A percentile compares a stretch with the other conserved stretches of the same genome.
Conservation (phyloP, 2,888 invertebrate species). For the Megastigmus dorsalis region DNA sequence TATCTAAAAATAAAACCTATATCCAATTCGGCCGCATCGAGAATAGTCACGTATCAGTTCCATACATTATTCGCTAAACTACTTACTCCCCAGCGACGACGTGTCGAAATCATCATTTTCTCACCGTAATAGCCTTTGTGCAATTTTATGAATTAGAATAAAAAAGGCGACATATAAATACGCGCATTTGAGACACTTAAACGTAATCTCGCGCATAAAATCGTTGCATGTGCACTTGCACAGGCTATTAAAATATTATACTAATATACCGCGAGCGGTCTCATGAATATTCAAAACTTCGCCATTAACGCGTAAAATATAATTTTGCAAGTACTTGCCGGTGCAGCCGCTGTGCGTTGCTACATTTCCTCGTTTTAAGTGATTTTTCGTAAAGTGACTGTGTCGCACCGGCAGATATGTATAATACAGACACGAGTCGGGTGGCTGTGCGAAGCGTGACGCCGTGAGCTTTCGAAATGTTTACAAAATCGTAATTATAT, state of each 20-base stretch:
- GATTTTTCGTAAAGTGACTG: constrained; percentile 13
- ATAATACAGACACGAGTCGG: too few relatives aligned
- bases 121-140: constrained; percentile 4
- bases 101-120: constrained; percentile 1
- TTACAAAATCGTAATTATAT: too few relatives aligned
- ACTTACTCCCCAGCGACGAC: constrained; percentile 2
- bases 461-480: too few relatives aligned
- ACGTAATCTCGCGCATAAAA: background rate
- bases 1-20: background rate
- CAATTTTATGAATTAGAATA: constrained; percentile 10
- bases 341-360: background rate
- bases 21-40: background rate
- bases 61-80: background rate
- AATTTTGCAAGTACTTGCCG: constrained; percentile 32
- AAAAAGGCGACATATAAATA: background rate
- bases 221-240: background rate
- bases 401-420: background rate
- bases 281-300: constrained; percentile 38
- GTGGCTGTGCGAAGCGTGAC: background rate
- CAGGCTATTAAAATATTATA: background rate
- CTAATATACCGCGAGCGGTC: background rate
- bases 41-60: background rate
- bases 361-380: constrained; percentile 3
- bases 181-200: constrained; percentile 16
- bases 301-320: constrained; percentile 11